Conservation (phyloP, 2,113 vertebrate species). For the Thymallus thymallus region DNA sequence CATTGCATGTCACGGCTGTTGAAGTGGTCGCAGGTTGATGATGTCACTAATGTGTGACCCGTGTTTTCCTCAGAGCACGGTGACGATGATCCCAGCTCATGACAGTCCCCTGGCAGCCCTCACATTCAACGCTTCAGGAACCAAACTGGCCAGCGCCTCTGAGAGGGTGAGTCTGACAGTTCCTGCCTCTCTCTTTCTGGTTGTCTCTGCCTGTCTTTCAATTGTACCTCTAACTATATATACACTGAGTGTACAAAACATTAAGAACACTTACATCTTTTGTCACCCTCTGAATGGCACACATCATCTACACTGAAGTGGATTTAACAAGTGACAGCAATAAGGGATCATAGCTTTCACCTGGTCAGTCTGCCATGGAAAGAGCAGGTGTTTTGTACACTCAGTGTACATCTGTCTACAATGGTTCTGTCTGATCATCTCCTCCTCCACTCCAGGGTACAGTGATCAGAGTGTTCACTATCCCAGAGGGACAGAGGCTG, state of each 20-base stretch:
- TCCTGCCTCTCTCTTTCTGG: not conserved
- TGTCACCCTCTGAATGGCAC: too few species aligned
- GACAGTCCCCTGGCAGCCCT: constrained; percentile 89
- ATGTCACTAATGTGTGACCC: not conserved
- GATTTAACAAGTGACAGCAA: too few species aligned
- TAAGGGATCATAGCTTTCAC: too few species aligned
- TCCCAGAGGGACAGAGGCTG: constrained; percentile 87
- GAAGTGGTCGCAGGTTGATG: not conserved
- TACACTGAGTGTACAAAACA: too few species aligned
- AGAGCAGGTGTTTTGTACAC: too few species aligned
- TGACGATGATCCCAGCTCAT: constrained; percentile 86
- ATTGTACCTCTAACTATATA: too few species aligned
- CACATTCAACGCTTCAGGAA: constrained; percentile 83
- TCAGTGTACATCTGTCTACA: not conserved
- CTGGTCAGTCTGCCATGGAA: too few species aligned
- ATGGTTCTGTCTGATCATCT: not conserved
- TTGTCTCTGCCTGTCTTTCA: too few species aligned
- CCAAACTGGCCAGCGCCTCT: constrained; percentile 88
- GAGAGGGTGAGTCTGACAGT: constrained; percentile 79
- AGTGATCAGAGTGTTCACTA: constrained; percentile 90
- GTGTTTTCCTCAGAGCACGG: constrained; percentile 74
- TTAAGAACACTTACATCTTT: too few species aligned
- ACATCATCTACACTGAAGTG: too few species aligned
- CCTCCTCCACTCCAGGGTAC: constrained; percentile 78
- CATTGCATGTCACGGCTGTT: not conserved